Conservation (phyloP, 2,888 invertebrate genomes). For the Andrena praecox region DNA sequence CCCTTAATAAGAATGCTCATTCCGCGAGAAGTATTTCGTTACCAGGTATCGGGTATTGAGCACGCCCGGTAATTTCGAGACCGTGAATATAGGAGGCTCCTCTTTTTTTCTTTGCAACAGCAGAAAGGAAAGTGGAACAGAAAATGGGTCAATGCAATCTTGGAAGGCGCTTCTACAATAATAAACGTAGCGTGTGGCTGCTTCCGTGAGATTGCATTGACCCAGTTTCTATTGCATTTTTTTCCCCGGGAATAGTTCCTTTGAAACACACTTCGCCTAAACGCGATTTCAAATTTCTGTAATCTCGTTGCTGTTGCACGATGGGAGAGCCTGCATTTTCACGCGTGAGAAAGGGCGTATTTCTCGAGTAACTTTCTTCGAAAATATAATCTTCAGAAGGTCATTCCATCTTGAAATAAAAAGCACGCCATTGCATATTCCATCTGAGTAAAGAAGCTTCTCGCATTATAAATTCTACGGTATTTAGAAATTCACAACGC, state of each 20-base stretch:
- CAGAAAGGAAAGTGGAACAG: constrained; percentile 12
- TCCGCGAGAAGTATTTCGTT: constrained; percentile 38
- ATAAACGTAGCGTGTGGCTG: constrained; percentile 48
- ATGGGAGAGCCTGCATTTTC: background rate
- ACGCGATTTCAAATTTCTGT: constrained; percentile 13
- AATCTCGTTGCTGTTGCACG: background rate
- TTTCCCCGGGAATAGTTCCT: constrained; percentile 16
- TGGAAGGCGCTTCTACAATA: constrained; percentile 48
- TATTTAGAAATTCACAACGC: background rate
- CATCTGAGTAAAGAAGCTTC: no score
- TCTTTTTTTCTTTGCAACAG: constrained; percentile 15
- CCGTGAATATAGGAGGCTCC: background rate
- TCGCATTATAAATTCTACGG: no score
- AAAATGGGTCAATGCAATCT: constrained; percentile 50
- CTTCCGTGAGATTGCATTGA: constrained; percentile 50
- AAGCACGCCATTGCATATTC: no score
- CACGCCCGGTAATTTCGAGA: constrained; percentile 27
- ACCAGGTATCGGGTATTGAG: constrained; percentile 44
- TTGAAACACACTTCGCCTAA: constrained; percentile 1
- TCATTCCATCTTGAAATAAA: no score
- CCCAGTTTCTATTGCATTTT: constrained; percentile 42
- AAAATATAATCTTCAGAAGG: no score
- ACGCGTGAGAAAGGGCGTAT: background rate
- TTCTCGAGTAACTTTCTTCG: background rate
- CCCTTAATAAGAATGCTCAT: constrained; percentile 41